These are phyloP conservation scores for Eurytoma adleriae DNA, from an alignment of 2,888 invertebrate genomes.

Conservation along the genomic window DNA sequence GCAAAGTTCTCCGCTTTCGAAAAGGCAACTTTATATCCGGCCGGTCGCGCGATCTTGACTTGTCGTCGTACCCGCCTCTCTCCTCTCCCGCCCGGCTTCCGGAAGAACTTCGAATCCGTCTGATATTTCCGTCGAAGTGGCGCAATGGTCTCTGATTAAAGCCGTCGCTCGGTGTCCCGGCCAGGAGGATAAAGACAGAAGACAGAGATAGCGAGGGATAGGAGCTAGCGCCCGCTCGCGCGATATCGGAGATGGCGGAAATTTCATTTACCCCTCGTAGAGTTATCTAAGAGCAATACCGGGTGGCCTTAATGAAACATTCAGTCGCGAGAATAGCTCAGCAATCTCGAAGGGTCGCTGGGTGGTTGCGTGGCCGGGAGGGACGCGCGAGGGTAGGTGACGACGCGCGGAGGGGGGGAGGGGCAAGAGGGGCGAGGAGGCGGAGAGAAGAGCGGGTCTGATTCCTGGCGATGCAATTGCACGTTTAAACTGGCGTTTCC, in stretches of 20 bases:
- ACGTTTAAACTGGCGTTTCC: constrained; percentile 74
- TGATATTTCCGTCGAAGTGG: constrained; percentile 65
- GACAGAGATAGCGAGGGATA: constrained; percentile 55
- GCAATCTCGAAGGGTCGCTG: constrained; percentile 74
- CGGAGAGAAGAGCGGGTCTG: constrained; percentile 72
- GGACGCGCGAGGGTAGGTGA: constrained; percentile 42
- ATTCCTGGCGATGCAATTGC: constrained; percentile 76
- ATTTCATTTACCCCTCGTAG: constrained; percentile 76
- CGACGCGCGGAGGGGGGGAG: constrained; percentile 37
- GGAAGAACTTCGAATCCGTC: constrained; percentile 68
- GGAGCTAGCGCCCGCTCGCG: constrained; percentile 59
- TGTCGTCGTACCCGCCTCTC: constrained; percentile 3
- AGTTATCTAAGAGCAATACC: constrained; percentile 77
- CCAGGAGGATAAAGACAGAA: constrained; percentile 50
- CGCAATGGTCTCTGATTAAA: constrained; percentile 73
- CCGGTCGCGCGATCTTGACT: constrained; percentile 35
- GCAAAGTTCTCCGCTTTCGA: constrained; percentile 21
- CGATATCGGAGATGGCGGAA: constrained; percentile 76
- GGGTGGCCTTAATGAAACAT: constrained; percentile 76
- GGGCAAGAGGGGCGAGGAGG: constrained; percentile 59
- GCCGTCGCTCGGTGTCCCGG: constrained; percentile 60
- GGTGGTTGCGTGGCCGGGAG: constrained; percentile 53
- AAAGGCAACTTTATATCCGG: constrained; percentile 42
- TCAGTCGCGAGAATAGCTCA: constrained; percentile 76
- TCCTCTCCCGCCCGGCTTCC: constrained; percentile 26